Evolutionary conservation across 2,113 vertebrate genomes (phyloP).

Genomic region (Anarrhichthys ocellatus): DNA sequence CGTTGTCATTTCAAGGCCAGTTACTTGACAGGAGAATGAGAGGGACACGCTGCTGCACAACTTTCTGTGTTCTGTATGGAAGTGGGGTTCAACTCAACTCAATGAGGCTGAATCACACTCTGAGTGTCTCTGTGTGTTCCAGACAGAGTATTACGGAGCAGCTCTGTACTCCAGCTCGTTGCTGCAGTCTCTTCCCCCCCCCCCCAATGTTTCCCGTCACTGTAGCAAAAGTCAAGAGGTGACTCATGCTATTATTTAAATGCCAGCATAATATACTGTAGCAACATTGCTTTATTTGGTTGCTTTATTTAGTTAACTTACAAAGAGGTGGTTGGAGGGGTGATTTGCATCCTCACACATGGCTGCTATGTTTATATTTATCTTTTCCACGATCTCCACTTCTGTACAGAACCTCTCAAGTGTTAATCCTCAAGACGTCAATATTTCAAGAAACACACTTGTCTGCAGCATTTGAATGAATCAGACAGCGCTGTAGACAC

Average conservation of each 20-base stretch:
- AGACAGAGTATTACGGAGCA: slow-evolving; percentile 22
- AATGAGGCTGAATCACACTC: slow-evolving; percentile 60
- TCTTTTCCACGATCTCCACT: slow-evolving; percentile 58
- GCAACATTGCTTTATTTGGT: not conserved
- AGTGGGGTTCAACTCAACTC: slow-evolving; percentile 49
- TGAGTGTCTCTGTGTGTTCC: slow-evolving; percentile 39
- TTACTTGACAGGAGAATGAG: slow-evolving; percentile 71
- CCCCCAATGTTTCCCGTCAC: not conserved
- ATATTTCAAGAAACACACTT: not conserved
- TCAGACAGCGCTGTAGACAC: not conserved
- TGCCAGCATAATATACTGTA: not conserved
- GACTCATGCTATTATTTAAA: not conserved
- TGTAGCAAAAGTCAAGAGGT: slow-evolving; percentile 17
- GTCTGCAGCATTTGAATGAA: not conserved
- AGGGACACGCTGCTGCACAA: slow-evolving; percentile 42
- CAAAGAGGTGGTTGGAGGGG: slow-evolving; percentile 35
- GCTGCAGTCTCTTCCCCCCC: not conserved
- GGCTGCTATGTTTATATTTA: slow-evolving; percentile 73
- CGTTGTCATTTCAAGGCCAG: slow-evolving; percentile 63
- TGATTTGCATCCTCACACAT: slow-evolving; percentile 59
- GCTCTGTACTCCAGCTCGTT: slow-evolving; percentile 29
- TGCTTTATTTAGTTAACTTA: slow-evolving; percentile 14
- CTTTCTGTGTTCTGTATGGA: slow-evolving; percentile 66
- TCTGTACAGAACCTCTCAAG: slow-evolving; percentile 59
- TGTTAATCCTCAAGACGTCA: slow-evolving; percentile 61